Conservation (phyloP, 2,888 invertebrate species). For the Napeogenes inachia region DNA sequence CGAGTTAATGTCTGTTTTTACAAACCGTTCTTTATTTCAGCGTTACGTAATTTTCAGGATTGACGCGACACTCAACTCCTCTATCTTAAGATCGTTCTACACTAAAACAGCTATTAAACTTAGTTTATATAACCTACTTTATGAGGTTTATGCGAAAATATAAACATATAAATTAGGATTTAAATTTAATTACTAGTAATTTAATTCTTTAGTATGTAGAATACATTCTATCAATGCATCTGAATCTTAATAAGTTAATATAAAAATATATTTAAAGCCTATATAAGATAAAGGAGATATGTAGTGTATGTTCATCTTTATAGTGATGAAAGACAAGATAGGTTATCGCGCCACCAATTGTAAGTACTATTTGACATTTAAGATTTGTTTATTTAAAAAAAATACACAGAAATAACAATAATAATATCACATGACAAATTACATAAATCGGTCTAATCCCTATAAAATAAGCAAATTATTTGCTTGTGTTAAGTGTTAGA, state of each 20-base stretch:
- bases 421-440: too few species aligned
- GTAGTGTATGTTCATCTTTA: constrained; percentile 6
- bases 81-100: constrained; percentile 9
- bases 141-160: not conserved
- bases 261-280: not conserved
- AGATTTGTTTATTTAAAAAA: not conserved
- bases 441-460: too few species aligned
- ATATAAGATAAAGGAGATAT: not conserved
- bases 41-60: constrained; percentile 34
- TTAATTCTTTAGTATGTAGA: not conserved
- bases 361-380: constrained; percentile 8
- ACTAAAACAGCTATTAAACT: constrained; percentile 1
- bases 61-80: constrained; percentile 13
- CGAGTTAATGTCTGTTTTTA: constrained; percentile 42
- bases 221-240: not conserved
- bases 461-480: too few species aligned
- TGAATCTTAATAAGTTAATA: not conserved
- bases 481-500: too few species aligned
- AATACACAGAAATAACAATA: too few species aligned
- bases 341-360: constrained; percentile 9
- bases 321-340: constrained; percentile 13
- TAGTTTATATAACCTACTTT: constrained; percentile 2
- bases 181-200: not conserved
- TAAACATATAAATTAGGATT: too few species aligned
- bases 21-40: constrained; percentile 23